phyloP scores from a whole-genome alignment of 1,140 invertebrate genomes.

The Drosophila hydei region DNA sequence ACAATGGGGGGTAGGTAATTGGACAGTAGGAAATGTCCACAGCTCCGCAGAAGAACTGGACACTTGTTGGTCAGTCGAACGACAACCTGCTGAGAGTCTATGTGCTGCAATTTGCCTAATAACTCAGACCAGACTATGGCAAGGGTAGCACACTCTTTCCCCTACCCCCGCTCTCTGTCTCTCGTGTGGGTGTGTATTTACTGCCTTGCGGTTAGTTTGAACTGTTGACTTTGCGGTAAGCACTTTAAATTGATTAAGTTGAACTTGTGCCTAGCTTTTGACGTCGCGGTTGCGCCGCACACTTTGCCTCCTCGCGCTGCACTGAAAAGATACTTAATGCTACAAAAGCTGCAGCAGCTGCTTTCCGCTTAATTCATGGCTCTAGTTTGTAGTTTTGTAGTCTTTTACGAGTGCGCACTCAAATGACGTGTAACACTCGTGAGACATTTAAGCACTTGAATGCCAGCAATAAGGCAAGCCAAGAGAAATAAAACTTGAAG shows the following conservation, averaged over 20 bases:
- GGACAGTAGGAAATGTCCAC: conserved; percentile 9
- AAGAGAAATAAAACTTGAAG: conserved; percentile 50
- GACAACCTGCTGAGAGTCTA: conserved; percentile 65
- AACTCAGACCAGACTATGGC: conserved; percentile 34
- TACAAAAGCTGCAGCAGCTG: conserved; percentile 51
- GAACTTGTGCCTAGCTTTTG: conserved; percentile 75
- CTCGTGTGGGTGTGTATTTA: conserved; percentile 20
- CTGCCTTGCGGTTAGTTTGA: conserved; percentile 74
- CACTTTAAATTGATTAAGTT: conserved; percentile 82
- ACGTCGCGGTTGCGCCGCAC: conserved; percentile 18
- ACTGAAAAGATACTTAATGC: conserved; percentile 59
- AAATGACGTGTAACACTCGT: conserved; percentile 61
- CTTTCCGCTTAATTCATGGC: conserved; percentile 73
- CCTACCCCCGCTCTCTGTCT: not conserved
- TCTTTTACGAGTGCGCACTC: conserved; percentile 34
- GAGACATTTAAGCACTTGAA: conserved; percentile 80
- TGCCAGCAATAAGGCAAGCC: conserved; percentile 44
- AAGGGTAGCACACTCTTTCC: not conserved
- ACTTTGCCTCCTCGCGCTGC: conserved; percentile 12
- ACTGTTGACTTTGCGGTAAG: conserved; percentile 78
- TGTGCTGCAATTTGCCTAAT: conserved; percentile 76
- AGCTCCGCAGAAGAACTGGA: conserved; percentile 35
- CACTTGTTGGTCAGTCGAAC: conserved; percentile 67
- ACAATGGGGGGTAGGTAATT: conserved; percentile 49
- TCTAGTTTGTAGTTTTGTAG: conserved; percentile 9